Conservation (phyloP, 2,113 vertebrate species). For the Toxostoma redivivum region DNA sequence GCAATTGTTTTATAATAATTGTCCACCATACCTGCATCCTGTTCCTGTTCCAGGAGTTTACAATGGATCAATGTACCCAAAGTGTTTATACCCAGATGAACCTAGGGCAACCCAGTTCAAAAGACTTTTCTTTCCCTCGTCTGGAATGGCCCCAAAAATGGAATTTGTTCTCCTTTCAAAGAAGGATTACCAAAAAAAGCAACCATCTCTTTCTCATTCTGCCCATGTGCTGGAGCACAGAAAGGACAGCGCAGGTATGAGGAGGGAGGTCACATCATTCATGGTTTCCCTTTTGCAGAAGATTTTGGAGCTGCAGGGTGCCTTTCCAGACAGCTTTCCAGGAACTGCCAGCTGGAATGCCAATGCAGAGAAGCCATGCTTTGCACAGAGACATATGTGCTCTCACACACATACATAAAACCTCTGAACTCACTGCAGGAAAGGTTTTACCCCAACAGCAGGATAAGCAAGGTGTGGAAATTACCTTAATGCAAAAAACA, state of each 20-base stretch:
- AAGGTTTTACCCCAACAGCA: not conserved
- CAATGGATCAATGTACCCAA: constrained; percentile 38
- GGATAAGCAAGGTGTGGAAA: not conserved
- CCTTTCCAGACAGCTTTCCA: constrained; percentile 38
- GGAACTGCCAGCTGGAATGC: constrained; percentile 28
- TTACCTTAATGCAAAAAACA: not conserved
- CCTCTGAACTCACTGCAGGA: not conserved
- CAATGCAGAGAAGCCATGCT: not conserved
- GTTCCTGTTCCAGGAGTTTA: constrained; percentile 57
- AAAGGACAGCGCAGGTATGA: not conserved
- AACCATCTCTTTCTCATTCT: not conserved
- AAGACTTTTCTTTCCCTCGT: not conserved
- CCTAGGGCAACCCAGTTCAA: not conserved
- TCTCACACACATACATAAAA: not conserved
- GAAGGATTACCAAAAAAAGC: not conserved
- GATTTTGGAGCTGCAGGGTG: not conserved
- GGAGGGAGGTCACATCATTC: not conserved
- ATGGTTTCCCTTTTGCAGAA: not conserved
- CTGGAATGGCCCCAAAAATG: not conserved
- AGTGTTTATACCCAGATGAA: constrained; percentile 8
- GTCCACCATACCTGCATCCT: constrained; percentile 46
- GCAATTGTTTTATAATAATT: constrained; percentile 50
- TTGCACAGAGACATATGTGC: not conserved
- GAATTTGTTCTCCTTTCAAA: not conserved
- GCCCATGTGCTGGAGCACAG: not conserved